Evolutionary conservation across 2,888 invertebrate genomes (phyloP), one percentile per base, ranked within the genome.

Genomic region (Elegia similella): DNA sequence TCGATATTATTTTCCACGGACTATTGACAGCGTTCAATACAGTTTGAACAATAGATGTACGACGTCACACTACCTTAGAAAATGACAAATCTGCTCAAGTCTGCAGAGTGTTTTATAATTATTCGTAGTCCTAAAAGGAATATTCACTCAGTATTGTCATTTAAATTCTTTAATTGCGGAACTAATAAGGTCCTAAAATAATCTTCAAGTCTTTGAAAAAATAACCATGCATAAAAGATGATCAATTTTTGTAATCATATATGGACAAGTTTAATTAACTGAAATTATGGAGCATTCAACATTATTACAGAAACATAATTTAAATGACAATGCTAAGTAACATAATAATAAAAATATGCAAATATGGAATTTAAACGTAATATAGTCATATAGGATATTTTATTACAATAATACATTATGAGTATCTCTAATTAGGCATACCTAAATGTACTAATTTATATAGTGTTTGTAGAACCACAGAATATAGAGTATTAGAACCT

Each of bases 1-100:
- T 74, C 75, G 76, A 80, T 82, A 65, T 60, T 70, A 77, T 82
- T 83, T 79, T 82, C 76, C 75, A 72, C 68, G 65, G 69, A 68
- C 70, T 67, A 73, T 69, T 60, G 60, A 75, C 72, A 76, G 75
- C 76, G 78, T 77, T 72, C 72, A 69, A 67, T 61, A 68, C 70
- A 73, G 80, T 78, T 78, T 76, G 79, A 72, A 66, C 61, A 55
- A 34, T 42, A 65, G 66, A 64, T 65, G 62, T 58, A 64, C 62
- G 72, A 69, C 23, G 71, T 69, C 69, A 68, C 67, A 65, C 62
- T 64, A 65, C 64, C 65, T 65, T n/a, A 5, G 38, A 38, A 38
- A 38, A 38, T 38, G 10, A 0, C 10, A 38, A 38, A 38, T 38
- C 1, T 43, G 30, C 17, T 32, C 30, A 43, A 42, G 42, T 53